phyloP scores from a whole-genome alignment of 2,113 vertebrate species.

The Zingel zingel region DNA sequence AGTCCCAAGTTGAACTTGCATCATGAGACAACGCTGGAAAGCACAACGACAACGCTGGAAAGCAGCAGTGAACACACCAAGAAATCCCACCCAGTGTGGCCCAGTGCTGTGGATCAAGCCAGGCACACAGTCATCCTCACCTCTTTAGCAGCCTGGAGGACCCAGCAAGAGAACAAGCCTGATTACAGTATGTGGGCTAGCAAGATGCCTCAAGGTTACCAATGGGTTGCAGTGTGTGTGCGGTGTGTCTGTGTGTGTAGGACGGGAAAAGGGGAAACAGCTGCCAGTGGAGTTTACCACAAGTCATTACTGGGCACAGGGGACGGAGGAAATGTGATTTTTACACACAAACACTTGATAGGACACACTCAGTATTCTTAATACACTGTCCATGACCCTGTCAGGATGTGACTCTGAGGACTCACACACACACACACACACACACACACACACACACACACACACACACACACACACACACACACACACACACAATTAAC shows the following conservation, averaged over 20 bases:
- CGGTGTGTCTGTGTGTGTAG: constrained; percentile 6
- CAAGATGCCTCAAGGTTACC: constrained; percentile 63
- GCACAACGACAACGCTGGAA: constrained; percentile 41
- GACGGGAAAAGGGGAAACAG: constrained; percentile 76
- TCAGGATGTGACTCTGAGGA: constrained; percentile 55
- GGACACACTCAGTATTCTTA: constrained; percentile 59
- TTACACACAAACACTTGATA: constrained; percentile 65
- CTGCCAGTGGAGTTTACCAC: constrained; percentile 74
- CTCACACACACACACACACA: constrained; percentile 15
- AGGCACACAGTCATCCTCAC: constrained; percentile 43
- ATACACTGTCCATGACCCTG: constrained; percentile 75
- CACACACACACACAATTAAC: constrained; percentile 2
- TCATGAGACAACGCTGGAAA: constrained; percentile 43
- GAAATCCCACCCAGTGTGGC: not conserved
- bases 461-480: not conserved
- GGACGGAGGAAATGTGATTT: constrained; percentile 78
- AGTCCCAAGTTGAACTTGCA: constrained; percentile 40
- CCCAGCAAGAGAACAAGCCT: not conserved
- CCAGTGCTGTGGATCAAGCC: not conserved
- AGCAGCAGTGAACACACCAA: not conserved
- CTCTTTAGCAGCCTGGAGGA: constrained; percentile 8
- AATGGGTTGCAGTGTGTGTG: constrained; percentile 10
- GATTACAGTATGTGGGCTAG: not conserved
- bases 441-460: constrained; percentile 26
- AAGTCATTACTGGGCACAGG: constrained; percentile 69